Conservation (phyloP, 2,888 invertebrate species). For the Coelinius sp. region DNA sequence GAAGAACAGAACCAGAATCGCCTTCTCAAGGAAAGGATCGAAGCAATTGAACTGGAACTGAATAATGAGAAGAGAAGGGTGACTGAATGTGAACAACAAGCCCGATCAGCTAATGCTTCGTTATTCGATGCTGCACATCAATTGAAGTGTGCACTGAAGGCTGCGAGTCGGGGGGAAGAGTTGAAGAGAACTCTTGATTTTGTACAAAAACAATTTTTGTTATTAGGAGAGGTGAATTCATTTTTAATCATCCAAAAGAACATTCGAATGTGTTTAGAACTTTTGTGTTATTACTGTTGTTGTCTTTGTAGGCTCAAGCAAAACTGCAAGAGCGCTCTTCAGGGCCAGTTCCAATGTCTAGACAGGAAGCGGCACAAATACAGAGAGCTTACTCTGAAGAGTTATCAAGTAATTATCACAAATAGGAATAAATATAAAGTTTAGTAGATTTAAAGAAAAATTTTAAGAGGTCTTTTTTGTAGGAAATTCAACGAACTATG, state of each 20-base stretch:
- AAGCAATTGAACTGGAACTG: constrained; percentile 72
- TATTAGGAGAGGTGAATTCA: constrained; percentile 65
- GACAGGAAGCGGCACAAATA: constrained; percentile 63
- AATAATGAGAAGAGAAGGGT: constrained; percentile 71
- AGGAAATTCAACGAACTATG: no score
- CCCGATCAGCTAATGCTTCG: constrained; percentile 68
- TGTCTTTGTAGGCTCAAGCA: constrained; percentile 57
- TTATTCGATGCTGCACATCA: constrained; percentile 70
- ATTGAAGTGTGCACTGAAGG: constrained; percentile 68
- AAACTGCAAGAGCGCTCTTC: constrained; percentile 62
- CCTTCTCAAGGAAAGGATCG: constrained; percentile 71
- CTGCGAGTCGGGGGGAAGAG: constrained; percentile 68
- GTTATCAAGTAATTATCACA: constrained; percentile 57
- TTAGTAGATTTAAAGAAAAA: no score
- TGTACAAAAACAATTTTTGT: constrained; percentile 64
- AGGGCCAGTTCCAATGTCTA: constrained; percentile 59
- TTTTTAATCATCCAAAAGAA: neutral
- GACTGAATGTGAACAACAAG: constrained; percentile 58
- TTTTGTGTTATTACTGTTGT: constrained; percentile 15
- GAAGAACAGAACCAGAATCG: constrained; percentile 73
- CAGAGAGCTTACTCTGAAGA: constrained; percentile 66
- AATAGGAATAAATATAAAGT: neutral
- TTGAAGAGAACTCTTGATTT: constrained; percentile 62
- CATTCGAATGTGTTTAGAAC: neutral
- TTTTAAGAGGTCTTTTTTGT: no score